Evolutionary conservation across 2,113 vertebrate genomes (phyloP), one percentile per base, ranked within the genome.

Genomic region (Deroptyus accipitrinus): DNA sequence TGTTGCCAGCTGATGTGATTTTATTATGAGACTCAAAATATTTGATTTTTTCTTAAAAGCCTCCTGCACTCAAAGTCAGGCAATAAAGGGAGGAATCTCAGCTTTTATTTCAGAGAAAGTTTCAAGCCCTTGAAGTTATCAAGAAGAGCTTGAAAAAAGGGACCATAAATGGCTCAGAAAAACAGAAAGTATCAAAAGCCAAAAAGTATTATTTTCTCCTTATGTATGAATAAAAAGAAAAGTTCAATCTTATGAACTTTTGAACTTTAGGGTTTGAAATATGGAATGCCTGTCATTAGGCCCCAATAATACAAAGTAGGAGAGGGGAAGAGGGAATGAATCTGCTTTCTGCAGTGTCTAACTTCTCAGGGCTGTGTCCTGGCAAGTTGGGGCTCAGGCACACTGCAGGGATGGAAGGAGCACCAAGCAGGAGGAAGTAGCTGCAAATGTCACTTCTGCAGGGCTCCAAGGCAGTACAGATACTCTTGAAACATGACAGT

Each of bases 41-140:
- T 86, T 88, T 91, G 69, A 90, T 94, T 57, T 94, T 96, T 97
- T 94, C 81, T 92, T 94, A 94, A 95, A 95, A 96, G 57, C 37
- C 90, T 95, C 66, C 77, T 96, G 80, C 44, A 82, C 92, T 92
- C 86, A 97, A 94, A 96, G 80, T 81, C 83, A 69, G 88, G 69
- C 86, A 96, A 96, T 95, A 96, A 97, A 95, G 85, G 70, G 70
- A 93, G 70, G 91, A 97, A 93, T 95, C 94, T 96, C 94, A 87
- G 74, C 49, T 96, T 97, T 95, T 91, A 83, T 94, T 92, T 96
- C 68, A 92, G 59, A 88, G 83, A 96, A 96, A 91, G 70, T 91
- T 96, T 95, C 81, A 94, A 94, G 63, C 57, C 54, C 77, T 92
- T 76, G 70, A 90, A 96, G 57, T 11, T 79, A 46, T 66, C 33